Evolutionary conservation across 2,888 invertebrate species (phyloP).

Genomic region (Plagodis dolabraria): DNA sequence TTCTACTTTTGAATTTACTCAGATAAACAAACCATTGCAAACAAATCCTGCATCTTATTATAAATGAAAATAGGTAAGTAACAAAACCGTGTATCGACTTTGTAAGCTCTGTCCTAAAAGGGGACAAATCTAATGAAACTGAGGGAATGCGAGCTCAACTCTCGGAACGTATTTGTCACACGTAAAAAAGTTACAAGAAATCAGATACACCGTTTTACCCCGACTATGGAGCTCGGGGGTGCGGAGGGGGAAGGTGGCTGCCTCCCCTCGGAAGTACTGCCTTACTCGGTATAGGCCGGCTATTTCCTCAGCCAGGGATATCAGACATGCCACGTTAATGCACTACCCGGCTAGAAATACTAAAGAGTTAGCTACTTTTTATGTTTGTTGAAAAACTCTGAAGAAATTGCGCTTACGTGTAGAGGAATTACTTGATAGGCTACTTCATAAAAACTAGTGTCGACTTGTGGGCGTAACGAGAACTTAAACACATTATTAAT

Average conservation of each 20-base stretch:
- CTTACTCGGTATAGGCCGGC: conserved; percentile 52
- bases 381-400: conserved; percentile 16
- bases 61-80: conserved; percentile 2
- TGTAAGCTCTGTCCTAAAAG: conserved; percentile 18
- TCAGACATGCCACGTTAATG: conserved; percentile 59
- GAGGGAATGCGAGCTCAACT: conserved; percentile 29
- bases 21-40: neutral
- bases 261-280: conserved; percentile 42
- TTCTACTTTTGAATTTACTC: neutral
- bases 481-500: too few species aligned
- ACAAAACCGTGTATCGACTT: conserved; percentile 8
- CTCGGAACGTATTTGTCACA: conserved; percentile 39
- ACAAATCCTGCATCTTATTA: neutral
- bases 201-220: conserved; percentile 60
- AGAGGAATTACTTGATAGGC: conserved; percentile 5
- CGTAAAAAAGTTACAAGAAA: conserved; percentile 53
- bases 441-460: neutral
- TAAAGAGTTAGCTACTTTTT: conserved; percentile 25
- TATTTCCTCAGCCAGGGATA: conserved; percentile 58
- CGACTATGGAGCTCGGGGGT: conserved; percentile 39
- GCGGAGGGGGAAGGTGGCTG: conserved; percentile 20
- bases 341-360: conserved; percentile 41
- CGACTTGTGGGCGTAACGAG: neutral
- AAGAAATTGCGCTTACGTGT: conserved; percentile 16
- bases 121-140: conserved; percentile 27